Base-by-base conservation (phyloP, 1,140 invertebrate species). In the Drosophila melanica region DNA sequence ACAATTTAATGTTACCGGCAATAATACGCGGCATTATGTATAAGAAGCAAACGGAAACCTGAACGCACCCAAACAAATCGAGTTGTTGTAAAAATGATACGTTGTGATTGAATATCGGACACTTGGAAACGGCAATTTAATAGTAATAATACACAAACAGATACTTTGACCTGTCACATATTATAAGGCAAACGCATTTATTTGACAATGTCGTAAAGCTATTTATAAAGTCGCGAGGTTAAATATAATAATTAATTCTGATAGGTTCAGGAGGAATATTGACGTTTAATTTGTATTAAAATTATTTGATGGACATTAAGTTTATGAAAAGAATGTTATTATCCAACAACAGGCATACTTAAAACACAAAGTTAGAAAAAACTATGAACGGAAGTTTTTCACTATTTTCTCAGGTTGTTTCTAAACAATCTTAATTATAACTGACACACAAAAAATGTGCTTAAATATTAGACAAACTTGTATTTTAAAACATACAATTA, bases 101-200 rank as follows among this genome's bases (percentile, higher is more conserved):
- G 41, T 45, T 44, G 42, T 41, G 42, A 45, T 44, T 59, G 57
- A 37, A 35, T 53, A 53, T 53, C 27, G 50, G 50, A 53, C 8
- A 51, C 9, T 51, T 51, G 20, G 16, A 33, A 33, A 23, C 9
- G 45, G 27, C 27, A 23, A 16, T 47, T 47, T 23, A 47, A 47
- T 60, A 27, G 27, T 27, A 23, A 59, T 33, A 33, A 33, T 33
- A 33, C 8, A 9, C 8, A 9, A 9, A 59, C 35, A 35, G 10
- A 60, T 35, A 60, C 58, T 60, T 47, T 60, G 35, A 55, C 12
- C 53, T 55, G 42, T 37, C 42, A 27, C 42, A 60, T 14, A 11
- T 44, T n/a, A 47, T 48, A 33, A 2, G 18, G 30, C 7, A 33
- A 60, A 48, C 44, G 16, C 18, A 60, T 60, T 47, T 37, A 18